Evolutionary conservation across 2,113 vertebrate species (phyloP), one percentile per base, ranked within the genome.

Genomic region (Furnarius figulus): DNA sequence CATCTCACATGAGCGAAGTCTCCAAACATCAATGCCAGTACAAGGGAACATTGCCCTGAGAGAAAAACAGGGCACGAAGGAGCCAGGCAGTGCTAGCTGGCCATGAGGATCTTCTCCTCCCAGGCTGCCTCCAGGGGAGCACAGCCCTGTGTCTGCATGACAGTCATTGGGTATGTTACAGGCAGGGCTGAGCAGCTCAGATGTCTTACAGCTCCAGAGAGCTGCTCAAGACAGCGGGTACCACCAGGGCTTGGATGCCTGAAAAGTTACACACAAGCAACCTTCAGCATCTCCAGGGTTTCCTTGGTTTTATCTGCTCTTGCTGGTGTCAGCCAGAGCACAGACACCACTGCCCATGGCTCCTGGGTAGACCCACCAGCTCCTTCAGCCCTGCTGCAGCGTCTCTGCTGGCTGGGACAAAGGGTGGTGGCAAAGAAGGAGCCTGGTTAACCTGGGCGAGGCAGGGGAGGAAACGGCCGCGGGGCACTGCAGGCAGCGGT

Each of bases 311-410:
- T 33, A 12, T 30, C 31, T 78, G 76, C 25, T 72, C 35, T 62
- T 46, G 52, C 22, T 56, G 55, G 3, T 40, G n/a, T 22, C 28
- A 16, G 13, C 19, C 39, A 47, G 63, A 28, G 11, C 21, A 42
- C 6, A 65, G 19, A 35, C 42, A 33, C 5, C 3, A 1, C 30
- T 1, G 3, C 9, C 39, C 0, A 0, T 1, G 13, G 39, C 9
- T 85, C 24, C 44, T 9, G 55, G 68, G 33, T 21, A 39, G 35
- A 12, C 21, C 37, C 0, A 0, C 4, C 28, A 30, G 28, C 37
- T 53, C 20, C 37, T 75, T 49, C 70, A 82, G 90, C 40, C 24
- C 42, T 82, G 22, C 46, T 42, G 12, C 2, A 4, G 30, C 23
- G 28, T 55, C 73, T 61, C 19, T 6, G 35, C 31, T 40, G 65